A percentile compares a stretch with the other conserved stretches of the same genome.
phyloP scores from a whole-genome alignment of 2,888 invertebrate species.

The Drosophila demipolita region DNA sequence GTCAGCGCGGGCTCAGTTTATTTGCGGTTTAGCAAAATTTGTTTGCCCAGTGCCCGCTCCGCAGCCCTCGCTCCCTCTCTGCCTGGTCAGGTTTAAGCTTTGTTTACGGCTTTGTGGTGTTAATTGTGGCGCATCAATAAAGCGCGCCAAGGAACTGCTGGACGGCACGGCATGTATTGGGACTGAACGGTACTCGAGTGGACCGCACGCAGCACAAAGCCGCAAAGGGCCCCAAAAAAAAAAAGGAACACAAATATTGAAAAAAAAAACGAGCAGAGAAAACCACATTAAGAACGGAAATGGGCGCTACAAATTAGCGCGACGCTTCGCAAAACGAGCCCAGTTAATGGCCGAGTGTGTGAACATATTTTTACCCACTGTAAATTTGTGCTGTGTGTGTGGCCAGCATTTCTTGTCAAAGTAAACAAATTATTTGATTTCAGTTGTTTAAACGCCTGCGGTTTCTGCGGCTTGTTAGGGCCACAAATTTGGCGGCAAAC shows the following conservation, averaged over 20 bases:
- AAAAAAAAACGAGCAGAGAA: neutral
- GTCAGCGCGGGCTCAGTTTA: conserved; percentile 63
- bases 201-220: conserved; percentile 62
- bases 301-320: conserved; percentile 79
- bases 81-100: conserved; percentile 62
- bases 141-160: conserved; percentile 36
- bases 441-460: conserved; percentile 58
- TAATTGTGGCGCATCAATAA: conserved; percentile 78
- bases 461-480: conserved; percentile 65
- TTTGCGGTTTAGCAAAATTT: conserved; percentile 64
- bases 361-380: conserved; percentile 28
- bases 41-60: conserved; percentile 53
- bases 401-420: conserved; percentile 65
- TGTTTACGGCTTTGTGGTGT: conserved; percentile 72
- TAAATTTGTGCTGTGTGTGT: conserved; percentile 44
- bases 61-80: neutral
- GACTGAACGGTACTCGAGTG: conserved; percentile 6
- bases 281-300: conserved; percentile 75
- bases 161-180: too few relatives aligned
- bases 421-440: conserved; percentile 80
- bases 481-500: conserved; percentile 63
- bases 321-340: conserved; percentile 20
- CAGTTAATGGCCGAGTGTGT: conserved; percentile 44
- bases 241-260: neutral
- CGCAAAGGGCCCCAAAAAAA: conserved; percentile 11